Base-by-base conservation (phyloP, 2,113 vertebrate genomes). In the Sminthopsis crassicaudata region DNA sequence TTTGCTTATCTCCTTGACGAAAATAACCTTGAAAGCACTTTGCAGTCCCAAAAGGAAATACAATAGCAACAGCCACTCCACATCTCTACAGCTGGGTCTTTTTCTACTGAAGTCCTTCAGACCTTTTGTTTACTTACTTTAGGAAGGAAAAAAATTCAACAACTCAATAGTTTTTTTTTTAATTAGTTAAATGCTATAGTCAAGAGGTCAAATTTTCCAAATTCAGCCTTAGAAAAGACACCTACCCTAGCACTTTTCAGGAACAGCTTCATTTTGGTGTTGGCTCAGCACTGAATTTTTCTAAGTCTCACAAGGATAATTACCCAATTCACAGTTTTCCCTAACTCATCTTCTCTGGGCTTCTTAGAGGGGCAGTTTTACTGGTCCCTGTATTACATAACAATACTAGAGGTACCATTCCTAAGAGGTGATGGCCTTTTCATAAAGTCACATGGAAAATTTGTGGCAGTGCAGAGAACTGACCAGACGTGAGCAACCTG, bases 1-100 rank as follows among this genome's bases (percentile, higher is more conserved):
- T 94, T 25, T 94, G 94, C 67, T 55, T 92, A 84, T 46, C 96
- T 94, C 51, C 89, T 93, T 93, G 93, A 92, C 60, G 60, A 88
- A 94, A 96, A 19, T 93, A 88, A 96, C 90, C 84, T 96, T 55
- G 57, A 88, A 89, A 91, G 89, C 67, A 53, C 57, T 91, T 46
- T 94, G 24, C 22, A 93, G 89, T 60, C 93, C 92, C 53, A 52
- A 11, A n/a, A 94, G 91, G 92, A 93, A 95, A 96, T 51, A 55
- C 67, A 84, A 93, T n/a, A 16, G n/a, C 42, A 22, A 42, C 36
- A 84, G n/a, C 7, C n/a, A 91, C 53, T 90, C 8, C 53, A 94
- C 46, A 92, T 67, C 90, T 22, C 93, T 89, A 53, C 54, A 91
- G 48, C 53, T 55, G 89, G 52, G 92, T 95, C 90, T 67, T n/a